Evolutionary conservation across 2,797 vertebrate species (phyloP).

Genomic region (Psittacula echo): DNA sequence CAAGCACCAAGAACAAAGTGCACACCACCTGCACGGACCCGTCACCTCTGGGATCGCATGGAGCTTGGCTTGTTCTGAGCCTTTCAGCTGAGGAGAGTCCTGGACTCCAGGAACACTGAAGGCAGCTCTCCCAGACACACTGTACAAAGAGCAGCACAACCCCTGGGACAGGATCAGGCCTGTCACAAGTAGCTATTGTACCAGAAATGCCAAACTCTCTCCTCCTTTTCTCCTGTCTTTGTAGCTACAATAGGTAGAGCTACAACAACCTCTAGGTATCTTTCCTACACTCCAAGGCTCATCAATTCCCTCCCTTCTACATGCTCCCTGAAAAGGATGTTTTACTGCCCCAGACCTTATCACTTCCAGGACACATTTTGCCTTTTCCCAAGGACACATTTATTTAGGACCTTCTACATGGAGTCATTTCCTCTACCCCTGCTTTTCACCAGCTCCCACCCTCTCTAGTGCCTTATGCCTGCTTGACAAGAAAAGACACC

Average conservation of each 20-base stretch:
- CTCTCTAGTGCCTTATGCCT: neutral
- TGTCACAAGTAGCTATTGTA: neutral
- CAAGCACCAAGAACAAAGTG: neutral
- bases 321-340: neutral
- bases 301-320: neutral
- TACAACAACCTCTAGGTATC: neutral
- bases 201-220: neutral
- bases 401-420: neutral
- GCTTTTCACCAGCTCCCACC: neutral
- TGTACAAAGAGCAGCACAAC: neutral
- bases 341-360: neutral
- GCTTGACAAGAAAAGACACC: neutral
- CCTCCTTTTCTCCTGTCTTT: neutral
- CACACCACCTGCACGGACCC: rapidly evolving
- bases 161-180: neutral
- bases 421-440: neutral
- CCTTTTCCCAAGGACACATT: neutral
- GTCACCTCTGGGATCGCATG: neutral
- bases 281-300: neutral
- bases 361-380: neutral
- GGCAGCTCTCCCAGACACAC: neutral
- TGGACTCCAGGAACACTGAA: neutral
- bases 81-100: neutral
- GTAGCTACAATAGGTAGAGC: neutral
- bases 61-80: neutral